phyloP scores from a whole-genome alignment of 2,888 invertebrate genomes.

The Caenorhabditis wallacei region DNA sequence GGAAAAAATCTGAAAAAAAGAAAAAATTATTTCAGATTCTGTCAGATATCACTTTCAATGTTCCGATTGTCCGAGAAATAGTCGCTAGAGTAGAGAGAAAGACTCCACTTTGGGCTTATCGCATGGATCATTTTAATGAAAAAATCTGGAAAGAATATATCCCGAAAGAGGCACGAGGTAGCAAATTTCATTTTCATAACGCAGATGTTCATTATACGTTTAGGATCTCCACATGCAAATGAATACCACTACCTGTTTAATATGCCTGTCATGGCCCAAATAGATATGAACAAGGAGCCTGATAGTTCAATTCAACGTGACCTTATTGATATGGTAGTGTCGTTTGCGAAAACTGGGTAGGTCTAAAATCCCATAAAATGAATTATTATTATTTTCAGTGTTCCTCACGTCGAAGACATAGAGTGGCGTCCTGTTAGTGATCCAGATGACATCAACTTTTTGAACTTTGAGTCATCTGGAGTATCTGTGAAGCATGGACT shows the following conservation, averaged over 20 bases:
- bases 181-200: neutral
- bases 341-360: slow-evolving; percentile 64
- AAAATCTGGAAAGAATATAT: slow-evolving; percentile 59
- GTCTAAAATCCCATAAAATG: too few relatives aligned
- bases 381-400: slow-evolving; percentile 25
- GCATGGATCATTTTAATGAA: slow-evolving; percentile 61
- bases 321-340: slow-evolving; percentile 53
- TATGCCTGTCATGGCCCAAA: slow-evolving; percentile 50
- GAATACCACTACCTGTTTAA: slow-evolving; percentile 72
- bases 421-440: slow-evolving; percentile 57
- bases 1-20: too few relatives aligned
- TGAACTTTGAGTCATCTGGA: slow-evolving; percentile 43
- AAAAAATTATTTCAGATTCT: slow-evolving; percentile 35
- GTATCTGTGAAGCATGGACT: slow-evolving; percentile 43
- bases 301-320: slow-evolving; percentile 43
- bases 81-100: slow-evolving; percentile 40
- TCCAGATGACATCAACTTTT: slow-evolving; percentile 48
- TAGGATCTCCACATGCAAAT: slow-evolving; percentile 69
- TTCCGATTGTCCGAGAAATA: slow-evolving; percentile 61
- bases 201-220: too few relatives aligned
- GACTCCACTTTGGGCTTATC: slow-evolving; percentile 58
- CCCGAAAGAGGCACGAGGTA: slow-evolving; percentile 57
- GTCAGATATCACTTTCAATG: slow-evolving; percentile 64
- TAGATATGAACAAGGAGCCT: slow-evolving; percentile 45
- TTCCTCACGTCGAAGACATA: slow-evolving; percentile 38